phyloP scores from a whole-genome alignment of 2,888 invertebrate species.

The Rhabditophanes sp. region DNA sequence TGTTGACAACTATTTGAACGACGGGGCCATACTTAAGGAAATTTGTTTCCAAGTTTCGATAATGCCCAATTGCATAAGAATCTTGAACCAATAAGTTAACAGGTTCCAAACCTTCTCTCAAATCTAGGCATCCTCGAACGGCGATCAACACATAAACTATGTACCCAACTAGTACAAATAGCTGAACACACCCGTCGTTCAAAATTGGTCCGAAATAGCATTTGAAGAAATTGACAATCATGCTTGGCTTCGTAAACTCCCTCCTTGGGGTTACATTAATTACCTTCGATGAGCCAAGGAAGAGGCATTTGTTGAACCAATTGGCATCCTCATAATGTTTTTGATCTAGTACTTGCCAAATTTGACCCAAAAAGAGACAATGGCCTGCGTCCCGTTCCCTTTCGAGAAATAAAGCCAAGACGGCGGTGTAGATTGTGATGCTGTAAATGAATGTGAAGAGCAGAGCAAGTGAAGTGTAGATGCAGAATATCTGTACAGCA shows the following conservation, averaged over 20 bases:
- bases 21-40: slow-evolving; percentile 29
- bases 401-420: slow-evolving; percentile 28
- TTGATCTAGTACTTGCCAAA: no score
- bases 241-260: no score
- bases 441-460: slow-evolving; percentile 40
- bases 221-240: no score
- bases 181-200: slow-evolving; percentile 37
- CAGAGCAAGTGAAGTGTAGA: slow-evolving; percentile 56
- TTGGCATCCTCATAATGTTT: no score
- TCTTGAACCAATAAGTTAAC: slow-evolving; percentile 39
- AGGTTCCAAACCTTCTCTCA: slow-evolving; percentile 30
- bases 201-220: slow-evolving; percentile 42
- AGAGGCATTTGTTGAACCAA: no score
- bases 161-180: slow-evolving; percentile 33
- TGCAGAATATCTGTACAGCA: slow-evolving; percentile 81
- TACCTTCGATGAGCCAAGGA: no score
- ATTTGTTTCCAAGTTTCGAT: slow-evolving; percentile 21
- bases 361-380: slow-evolving; percentile 20
- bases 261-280: no score
- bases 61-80: slow-evolving; percentile 41
- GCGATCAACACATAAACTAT: slow-evolving; percentile 35
- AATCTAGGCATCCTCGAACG: slow-evolving; percentile 37
- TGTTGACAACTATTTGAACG: slow-evolving; percentile 36
- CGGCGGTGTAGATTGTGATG: slow-evolving; percentile 41
- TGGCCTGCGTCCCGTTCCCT: slow-evolving; percentile 31